Percentiles rank a stretch among this genome's conserved stretches.
phyloP scores from a whole-genome alignment of 2,113 vertebrate genomes.

The Kryptolebias marmoratus region DNA sequence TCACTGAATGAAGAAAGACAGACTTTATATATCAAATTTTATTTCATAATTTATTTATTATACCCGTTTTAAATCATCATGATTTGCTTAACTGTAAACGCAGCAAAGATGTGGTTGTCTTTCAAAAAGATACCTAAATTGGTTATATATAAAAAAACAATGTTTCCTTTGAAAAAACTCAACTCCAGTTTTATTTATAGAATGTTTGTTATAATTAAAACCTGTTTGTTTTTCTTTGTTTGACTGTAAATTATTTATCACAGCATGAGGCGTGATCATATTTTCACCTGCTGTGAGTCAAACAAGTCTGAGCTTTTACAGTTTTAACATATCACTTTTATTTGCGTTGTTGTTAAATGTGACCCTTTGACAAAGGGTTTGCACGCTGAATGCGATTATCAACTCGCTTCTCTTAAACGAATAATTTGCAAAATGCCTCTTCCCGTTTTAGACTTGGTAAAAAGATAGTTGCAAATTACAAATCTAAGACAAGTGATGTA shows the following conservation, averaged over 20 bases:
- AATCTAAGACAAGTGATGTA: slow-evolving; percentile 24
- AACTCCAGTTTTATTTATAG: slow-evolving; percentile 1
- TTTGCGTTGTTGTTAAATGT: slow-evolving; percentile 26
- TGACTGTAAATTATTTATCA: slow-evolving; percentile 10
- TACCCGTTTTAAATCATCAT: not conserved
- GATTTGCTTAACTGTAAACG: not conserved
- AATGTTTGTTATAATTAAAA: slow-evolving; percentile 4
- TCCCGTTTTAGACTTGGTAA: slow-evolving; percentile 32
- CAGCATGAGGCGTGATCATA: not conserved
- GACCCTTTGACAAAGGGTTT: slow-evolving; percentile 17
- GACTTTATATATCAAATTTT: not conserved
- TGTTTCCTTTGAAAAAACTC: not conserved
- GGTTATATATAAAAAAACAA: slow-evolving; percentile 4
- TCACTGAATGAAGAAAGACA: not conserved
- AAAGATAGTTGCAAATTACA: slow-evolving; percentile 23
- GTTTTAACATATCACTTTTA: slow-evolving; percentile 29
- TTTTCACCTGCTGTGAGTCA: slow-evolving; percentile 18
- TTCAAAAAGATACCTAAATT: not conserved
- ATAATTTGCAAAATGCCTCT: slow-evolving; percentile 40
- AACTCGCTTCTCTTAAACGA: slow-evolving; percentile 18
- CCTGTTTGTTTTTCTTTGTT: slow-evolving; percentile 1
- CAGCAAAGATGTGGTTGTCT: not conserved
- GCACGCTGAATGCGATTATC: slow-evolving; percentile 17
- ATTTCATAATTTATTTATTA: slow-evolving; percentile 32
- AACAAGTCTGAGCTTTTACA: slow-evolving; percentile 22